These are phyloP conservation scores for Oscheius onirici DNA, from an alignment of 2,888 invertebrate genomes.

Conservation along the genomic window DNA sequence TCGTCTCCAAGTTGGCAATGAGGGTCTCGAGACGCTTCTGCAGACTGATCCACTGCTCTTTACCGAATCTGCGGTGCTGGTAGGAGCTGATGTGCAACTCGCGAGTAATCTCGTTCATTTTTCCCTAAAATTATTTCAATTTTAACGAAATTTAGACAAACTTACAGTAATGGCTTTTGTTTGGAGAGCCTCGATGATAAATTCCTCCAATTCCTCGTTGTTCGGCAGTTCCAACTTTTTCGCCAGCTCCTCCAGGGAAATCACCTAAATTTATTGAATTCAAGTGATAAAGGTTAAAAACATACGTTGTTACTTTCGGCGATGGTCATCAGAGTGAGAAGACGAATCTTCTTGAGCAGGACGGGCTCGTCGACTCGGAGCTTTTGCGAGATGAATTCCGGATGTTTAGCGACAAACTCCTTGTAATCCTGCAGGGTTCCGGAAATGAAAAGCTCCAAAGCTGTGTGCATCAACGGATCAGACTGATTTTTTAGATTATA, in stretches of 20 bases:
- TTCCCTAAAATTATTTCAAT: constrained; percentile 59
- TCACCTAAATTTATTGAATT: constrained; percentile 77
- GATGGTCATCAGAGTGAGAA: constrained; percentile 95
- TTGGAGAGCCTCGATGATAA: constrained; percentile 86
- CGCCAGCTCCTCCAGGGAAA: constrained; percentile 88
- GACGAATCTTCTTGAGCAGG: constrained; percentile 84
- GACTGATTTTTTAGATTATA: constrained; percentile 44
- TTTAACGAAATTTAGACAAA: neutral
- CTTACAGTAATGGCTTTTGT: constrained; percentile 67
- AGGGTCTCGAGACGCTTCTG: constrained; percentile 56
- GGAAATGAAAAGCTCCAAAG: constrained; percentile 60
- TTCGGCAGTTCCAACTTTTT: constrained; percentile 84
- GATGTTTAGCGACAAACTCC: constrained; percentile 74
- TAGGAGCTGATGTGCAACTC: constrained; percentile 59
- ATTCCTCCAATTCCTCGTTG: constrained; percentile 90
- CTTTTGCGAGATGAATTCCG: constrained; percentile 83
- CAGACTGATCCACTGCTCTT: constrained; percentile 61
- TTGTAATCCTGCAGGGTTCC: constrained; percentile 54
- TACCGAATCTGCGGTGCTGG: constrained; percentile 65
- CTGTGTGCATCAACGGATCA: constrained; percentile 62
- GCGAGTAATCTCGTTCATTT: constrained; percentile 65
- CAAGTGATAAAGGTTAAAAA: neutral
- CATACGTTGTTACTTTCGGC: constrained; percentile 82
- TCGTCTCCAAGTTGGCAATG: constrained; percentile 57
- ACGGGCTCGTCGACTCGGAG: constrained; percentile 59